Conservation (phyloP, 2,113 vertebrate genomes). For the Nibea albiflora region DNA sequence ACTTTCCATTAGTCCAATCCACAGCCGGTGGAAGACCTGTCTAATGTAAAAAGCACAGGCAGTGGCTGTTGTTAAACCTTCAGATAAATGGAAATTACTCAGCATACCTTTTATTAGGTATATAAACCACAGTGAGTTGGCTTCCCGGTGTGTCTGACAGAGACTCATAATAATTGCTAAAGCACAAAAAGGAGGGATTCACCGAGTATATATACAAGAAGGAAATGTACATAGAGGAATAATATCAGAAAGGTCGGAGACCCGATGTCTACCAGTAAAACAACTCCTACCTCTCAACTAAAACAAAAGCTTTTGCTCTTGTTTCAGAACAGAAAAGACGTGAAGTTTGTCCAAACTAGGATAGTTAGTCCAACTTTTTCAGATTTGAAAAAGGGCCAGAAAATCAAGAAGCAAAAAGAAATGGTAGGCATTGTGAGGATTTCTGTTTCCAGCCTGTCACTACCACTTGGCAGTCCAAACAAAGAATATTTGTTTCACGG, state of each 20-base stretch:
- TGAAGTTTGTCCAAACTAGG: slow-evolving; percentile 21
- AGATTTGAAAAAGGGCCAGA: slow-evolving; percentile 11
- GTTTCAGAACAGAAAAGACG: slow-evolving; percentile 21
- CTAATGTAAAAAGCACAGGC: slow-evolving; percentile 53
- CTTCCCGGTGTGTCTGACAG: slow-evolving; percentile 60
- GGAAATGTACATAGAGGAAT: slow-evolving; percentile 31
- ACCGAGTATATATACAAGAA: slow-evolving; percentile 20
- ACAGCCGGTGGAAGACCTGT: slow-evolving; percentile 43
- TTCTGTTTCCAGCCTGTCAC: slow-evolving; percentile 57
- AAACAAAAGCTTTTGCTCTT: slow-evolving; percentile 21
- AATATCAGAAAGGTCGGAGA: slow-evolving; percentile 35
- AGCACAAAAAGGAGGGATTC: slow-evolving; percentile 50
- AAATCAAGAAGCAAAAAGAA: slow-evolving; percentile 35
- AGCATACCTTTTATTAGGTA: slow-evolving; percentile 71
- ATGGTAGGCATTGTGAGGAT: slow-evolving; percentile 53
- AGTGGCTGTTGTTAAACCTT: slow-evolving; percentile 60
- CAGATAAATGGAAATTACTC: slow-evolving; percentile 75
- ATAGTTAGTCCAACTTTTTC: slow-evolving; percentile 29
- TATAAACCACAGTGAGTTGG: slow-evolving; percentile 70
- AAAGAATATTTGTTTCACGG: slow-evolving; percentile 48
- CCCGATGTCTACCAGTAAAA: slow-evolving; percentile 30
- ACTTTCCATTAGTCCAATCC: slow-evolving; percentile 61
- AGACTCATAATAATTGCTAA: slow-evolving; percentile 69
- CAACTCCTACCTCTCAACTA: slow-evolving; percentile 14
- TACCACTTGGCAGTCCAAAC: slow-evolving; percentile 59